Conservation (phyloP, 2,888 invertebrate species). For the Dicyrtomina minuta region DNA sequence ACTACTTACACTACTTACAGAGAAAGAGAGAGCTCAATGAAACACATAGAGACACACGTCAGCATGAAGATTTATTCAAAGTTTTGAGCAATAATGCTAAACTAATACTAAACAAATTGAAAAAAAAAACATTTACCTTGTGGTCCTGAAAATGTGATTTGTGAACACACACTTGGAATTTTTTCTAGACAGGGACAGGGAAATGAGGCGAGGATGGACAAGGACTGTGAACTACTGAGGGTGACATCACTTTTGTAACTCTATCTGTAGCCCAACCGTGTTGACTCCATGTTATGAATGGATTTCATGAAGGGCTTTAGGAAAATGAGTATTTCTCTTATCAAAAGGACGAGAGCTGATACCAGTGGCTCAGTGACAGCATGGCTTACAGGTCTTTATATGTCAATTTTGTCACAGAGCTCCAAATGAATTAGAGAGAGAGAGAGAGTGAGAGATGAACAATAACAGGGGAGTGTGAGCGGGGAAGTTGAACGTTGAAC, state of each 20-base stretch:
- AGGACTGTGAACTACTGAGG: neutral
- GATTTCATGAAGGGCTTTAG: conserved; percentile 30
- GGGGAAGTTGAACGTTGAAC: neutral
- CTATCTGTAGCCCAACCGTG: neutral
- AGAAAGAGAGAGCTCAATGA: no score
- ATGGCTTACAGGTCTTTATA: conserved; percentile 17
- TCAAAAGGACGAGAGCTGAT: conserved; percentile 29
- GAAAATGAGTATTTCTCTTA: conserved; percentile 19
- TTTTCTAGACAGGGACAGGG: neutral
- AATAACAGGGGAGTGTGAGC: conserved; percentile 1
- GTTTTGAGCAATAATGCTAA: no score
- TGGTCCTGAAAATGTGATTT: neutral
- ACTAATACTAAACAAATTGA: no score
- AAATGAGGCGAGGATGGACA: conserved; percentile 5
- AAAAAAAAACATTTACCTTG: no score
- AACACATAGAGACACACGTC: no score
- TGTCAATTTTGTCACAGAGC: neutral
- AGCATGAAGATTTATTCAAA: no score
- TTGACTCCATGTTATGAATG: conserved; percentile 16
- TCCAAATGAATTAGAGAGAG: neutral
- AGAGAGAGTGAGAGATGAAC: neutral
- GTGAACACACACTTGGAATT: neutral
- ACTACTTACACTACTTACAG: no score
- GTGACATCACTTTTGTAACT: no score
- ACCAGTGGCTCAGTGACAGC: conserved; percentile 9